phyloP scores from a whole-genome alignment of 2,113 vertebrate species.

The Myotis lucifugus region DNA sequence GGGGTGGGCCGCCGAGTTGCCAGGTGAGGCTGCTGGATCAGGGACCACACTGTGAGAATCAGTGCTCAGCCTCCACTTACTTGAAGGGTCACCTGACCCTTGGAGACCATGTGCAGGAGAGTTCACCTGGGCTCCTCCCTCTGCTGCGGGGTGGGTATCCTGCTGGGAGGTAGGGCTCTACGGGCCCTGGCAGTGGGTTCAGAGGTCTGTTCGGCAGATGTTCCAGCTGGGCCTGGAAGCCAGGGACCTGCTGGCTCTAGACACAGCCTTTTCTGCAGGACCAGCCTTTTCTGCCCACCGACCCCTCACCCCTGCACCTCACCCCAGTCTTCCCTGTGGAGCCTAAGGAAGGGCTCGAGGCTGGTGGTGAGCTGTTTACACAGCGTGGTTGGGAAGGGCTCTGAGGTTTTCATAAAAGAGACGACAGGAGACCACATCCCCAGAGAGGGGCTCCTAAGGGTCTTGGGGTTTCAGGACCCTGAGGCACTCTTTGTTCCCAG shows the following conservation, averaged over 20 bases:
- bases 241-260: neutral
- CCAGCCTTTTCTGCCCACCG: neutral
- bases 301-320: neutral
- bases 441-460: conserved; percentile 12
- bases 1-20: neutral
- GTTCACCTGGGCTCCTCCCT: neutral
- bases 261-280: neutral
- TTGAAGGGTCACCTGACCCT: neutral
- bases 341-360: conserved; percentile 51
- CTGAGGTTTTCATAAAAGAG: conserved; percentile 69
- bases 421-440: conserved; percentile 36
- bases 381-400: conserved; percentile 62
- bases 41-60: neutral
- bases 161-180: neutral
- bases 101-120: neutral
- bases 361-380: conserved; percentile 64
- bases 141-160: neutral
- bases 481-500: neutral
- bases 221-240: neutral
- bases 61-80: neutral
- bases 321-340: conserved; percentile 37
- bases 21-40: neutral
- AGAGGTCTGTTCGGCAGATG: neutral
- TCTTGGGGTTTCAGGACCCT: conserved; percentile 25
- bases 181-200: neutral